Base-by-base conservation (phyloP, 2,113 vertebrate genomes). In the Stegastes partitus region DNA sequence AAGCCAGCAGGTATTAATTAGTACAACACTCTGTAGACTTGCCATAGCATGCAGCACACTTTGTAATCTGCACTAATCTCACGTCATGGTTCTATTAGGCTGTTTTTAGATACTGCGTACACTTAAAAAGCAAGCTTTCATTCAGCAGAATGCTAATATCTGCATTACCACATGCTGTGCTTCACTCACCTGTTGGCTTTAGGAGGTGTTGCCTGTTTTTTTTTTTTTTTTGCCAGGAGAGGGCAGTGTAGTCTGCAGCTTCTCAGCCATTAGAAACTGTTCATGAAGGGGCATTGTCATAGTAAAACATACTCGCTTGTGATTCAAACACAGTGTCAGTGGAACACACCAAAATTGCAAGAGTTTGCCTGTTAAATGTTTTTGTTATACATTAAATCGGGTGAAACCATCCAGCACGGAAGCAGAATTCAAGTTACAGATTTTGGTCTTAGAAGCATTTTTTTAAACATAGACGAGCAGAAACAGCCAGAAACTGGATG, bases 101-200 rank as follows among this genome's bases (percentile, higher is more conserved):
- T 64, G 37, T 80, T 58, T 79, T 55, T 76, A 87, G 68, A 74
- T 21, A 49, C 22, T 19, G 70, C 65, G 53, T 51, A 44, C 55
- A 83, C 62, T 14, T 61, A 28, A 7, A 81, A 26, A 50, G 22
- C 1, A 44, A 64, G 49, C 15, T 76, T 25, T 79, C 62, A 72
- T 69, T 53, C 37, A 31, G 67, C 51, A 62, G 61, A 77, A 80
- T 59, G 63, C 44, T 21, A 28, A 50, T 58, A 23, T 45, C 19
- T 16, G n/a, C 21, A 45, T 57, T 19, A 61, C 9, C 12, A 50
- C 66, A 45, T 57, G 42, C 51, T 34, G 31, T n/a, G 47, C 55
- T 68, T 68, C 65, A 77, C 74, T 80, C 78, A 80, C 78, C 90
- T 84, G 81, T 85, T 72, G 85, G 90, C 86, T 89, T 92, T 80